phyloP scores from a whole-genome alignment of 2,797 vertebrate species.

The Rallus crepitans region DNA sequence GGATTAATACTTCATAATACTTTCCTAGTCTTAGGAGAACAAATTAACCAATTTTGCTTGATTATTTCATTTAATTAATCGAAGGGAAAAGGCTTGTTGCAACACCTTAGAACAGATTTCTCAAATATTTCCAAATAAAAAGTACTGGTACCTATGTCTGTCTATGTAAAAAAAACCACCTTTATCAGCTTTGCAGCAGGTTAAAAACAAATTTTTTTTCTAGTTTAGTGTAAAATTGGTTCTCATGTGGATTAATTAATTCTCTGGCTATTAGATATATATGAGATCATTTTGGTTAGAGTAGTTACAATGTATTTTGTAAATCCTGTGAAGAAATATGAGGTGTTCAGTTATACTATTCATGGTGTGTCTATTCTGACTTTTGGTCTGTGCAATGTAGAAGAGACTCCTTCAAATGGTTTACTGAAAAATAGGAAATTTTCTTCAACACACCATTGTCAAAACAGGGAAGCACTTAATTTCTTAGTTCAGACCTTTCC shows the following conservation, averaged over 20 bases:
- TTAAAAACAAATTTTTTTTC: slow-evolving; percentile 4
- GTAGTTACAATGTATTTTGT: not conserved
- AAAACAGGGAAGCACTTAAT: not conserved
- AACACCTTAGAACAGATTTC: not conserved
- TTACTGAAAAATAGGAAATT: not conserved
- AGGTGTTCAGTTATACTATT: not conserved
- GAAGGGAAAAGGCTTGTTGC: not conserved
- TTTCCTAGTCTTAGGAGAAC: not conserved
- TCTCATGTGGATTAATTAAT: slow-evolving; percentile 3
- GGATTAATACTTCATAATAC: not conserved
- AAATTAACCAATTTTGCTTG: not conserved
- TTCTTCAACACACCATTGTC: not conserved
- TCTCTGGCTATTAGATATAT: not conserved
- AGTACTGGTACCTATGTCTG: not conserved
- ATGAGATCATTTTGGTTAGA: not conserved
- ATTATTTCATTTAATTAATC: not conserved
- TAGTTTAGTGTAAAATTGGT: slow-evolving; percentile 42
- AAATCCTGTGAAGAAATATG: not conserved
- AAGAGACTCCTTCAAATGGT: not conserved
- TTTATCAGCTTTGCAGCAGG: not conserved
- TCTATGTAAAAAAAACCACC: not conserved
- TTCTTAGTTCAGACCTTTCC: not conserved
- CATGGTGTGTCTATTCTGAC: not conserved
- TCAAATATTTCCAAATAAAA: not conserved
- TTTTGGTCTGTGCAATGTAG: not conserved